phyloP scores from a whole-genome alignment of 2,797 vertebrate species.

The Enteromius mattozi region DNA sequence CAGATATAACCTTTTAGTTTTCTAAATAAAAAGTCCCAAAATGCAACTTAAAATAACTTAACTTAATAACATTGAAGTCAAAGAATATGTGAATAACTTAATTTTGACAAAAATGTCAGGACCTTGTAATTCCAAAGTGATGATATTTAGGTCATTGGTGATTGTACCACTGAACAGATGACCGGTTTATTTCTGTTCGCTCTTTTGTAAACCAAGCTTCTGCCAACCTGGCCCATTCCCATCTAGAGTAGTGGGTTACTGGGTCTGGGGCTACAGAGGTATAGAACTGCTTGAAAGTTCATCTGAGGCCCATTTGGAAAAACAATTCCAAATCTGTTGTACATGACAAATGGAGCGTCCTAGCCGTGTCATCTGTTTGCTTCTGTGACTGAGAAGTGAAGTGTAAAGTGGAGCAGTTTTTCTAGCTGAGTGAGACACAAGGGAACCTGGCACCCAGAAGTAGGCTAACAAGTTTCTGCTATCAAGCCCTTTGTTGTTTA shows the following conservation, averaged over 20 bases:
- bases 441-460: conserved; percentile 70
- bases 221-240: conserved; percentile 37
- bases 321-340: conserved; percentile 55
- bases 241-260: conserved; percentile 50
- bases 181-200: conserved; percentile 46
- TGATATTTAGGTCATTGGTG: conserved; percentile 32
- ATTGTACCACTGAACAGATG: conserved; percentile 39
- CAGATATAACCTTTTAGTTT: not conserved
- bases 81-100: not conserved
- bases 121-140: not conserved
- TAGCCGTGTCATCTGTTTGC: conserved; percentile 19
- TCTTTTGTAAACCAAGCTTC: not conserved
- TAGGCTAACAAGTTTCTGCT: conserved; percentile 72
- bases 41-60: not conserved
- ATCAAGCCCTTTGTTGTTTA: conserved; percentile 73
- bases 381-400: conserved; percentile 28
- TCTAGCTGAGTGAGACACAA: conserved; percentile 71
- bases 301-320: conserved; percentile 40
- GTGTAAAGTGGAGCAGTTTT: conserved; percentile 70
- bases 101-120: not conserved
- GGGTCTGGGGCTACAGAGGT: conserved; percentile 14
- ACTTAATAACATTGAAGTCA: too few relatives aligned
- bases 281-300: conserved; percentile 21
- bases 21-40: not conserved
- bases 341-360: conserved; percentile 62